Base-by-base conservation (phyloP, 2,888 invertebrate species). In the Meganola albula region DNA sequence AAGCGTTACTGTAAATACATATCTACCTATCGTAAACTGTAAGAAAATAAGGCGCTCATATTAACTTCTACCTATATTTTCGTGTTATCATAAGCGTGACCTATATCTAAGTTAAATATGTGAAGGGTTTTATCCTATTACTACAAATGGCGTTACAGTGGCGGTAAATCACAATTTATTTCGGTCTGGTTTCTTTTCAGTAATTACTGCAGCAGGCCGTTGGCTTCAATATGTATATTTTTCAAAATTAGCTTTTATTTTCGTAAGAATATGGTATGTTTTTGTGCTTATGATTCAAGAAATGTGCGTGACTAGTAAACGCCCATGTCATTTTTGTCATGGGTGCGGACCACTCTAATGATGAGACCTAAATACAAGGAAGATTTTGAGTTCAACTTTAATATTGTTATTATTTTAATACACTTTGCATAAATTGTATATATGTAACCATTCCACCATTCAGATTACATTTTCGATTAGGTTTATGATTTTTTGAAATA, bases 241-340 rank as follows among this genome's bases (percentile, higher is more conserved):
- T 36, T 44, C 50, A 26, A 70, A 66, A 64, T 58, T 54, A 65
- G 58, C 50, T 59, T 62, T 58, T 71, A 58, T 60, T 53, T 39
- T 41, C 31, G 40, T 33, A 40, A 34, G 29, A 38, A 43, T 56
- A 68, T 44, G 53, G 66, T 52, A 53, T 55, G 48, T 49, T 57
- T 61, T 63, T 39, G 39, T 40, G 37, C 34, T 39, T 27, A 46
- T 27, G 38, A 48, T 40, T 44, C 22, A 24, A n/a, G n/a, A n/a
- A n/a, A 40, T 47, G 66, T 74, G 77, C 78, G 77, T 77, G 78
- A 75, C 75, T 43, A 59, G 63, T 60, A 67, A 66, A 71, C 71
- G 68, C 72, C 74, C 72, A 65, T 71, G 63, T 74, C 63, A 69
- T 73, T 74, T 67, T 62, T 53, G 61, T 60, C 49, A 58, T 63